Base-by-base conservation (phyloP, 1,140 invertebrate species). In the Laodelphax striatellus region DNA sequence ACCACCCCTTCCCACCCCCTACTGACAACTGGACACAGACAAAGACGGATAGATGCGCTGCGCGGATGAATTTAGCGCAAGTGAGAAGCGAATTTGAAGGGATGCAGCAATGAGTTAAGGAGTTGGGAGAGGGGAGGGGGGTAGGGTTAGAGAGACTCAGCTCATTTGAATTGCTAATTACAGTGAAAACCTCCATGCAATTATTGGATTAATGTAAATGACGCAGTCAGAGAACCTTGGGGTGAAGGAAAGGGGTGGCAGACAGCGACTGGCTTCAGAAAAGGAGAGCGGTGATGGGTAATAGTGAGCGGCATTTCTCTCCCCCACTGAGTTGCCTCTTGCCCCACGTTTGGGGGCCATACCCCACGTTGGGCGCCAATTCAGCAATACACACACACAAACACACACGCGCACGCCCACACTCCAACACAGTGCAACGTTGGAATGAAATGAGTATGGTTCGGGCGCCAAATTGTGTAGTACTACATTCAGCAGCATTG, bases 191-290 rank as follows among this genome's bases (percentile, higher is more conserved):
- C 84, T 85, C 83, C 84, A 85, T 86, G 84, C 85, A 88, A 87
- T 88, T 88, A 88, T 88, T 87, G 85, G 86, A 88, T 88, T 88
- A 88, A 88, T 88, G 85, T 87, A 88, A 88, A 88, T 88, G 87
- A 87, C 67, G 68, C 65, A 64, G 69, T 62, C 69, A 65, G 66
- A 73, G 69, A n/a, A n/a, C n/a, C n/a, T n/a, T n/a, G n/a, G n/a
- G n/a, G n/a, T n/a, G n/a, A n/a, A 11, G 46, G 11, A 50, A 22
- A 50, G 46, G 46, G 21, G 46, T 17, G n/a, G 14, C 17, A 17
- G 43, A n/a, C 11, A 5, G 5, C 43, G 4, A 6, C 6, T 6
- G 8, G 21, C 46, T 17, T 22, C 46, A 19, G 46, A 50, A 50
- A 50, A 19, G 46, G 21, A 46, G 19, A 8, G 46, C 11, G 34